Evolutionary conservation across 2,113 vertebrate species (phyloP).

Genomic region (Orientallactaga bullata): DNA sequence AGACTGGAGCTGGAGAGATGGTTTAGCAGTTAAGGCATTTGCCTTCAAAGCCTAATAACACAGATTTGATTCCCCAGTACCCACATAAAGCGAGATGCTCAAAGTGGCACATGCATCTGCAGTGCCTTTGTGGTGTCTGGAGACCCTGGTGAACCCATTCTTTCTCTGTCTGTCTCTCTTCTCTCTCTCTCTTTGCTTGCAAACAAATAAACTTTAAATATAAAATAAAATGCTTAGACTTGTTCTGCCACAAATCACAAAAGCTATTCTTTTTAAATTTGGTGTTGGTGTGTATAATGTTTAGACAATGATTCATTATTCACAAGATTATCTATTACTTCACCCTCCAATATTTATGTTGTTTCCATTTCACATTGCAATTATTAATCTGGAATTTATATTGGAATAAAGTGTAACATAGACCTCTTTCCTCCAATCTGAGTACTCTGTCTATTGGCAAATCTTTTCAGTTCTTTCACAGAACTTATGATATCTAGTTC

Average conservation of each 20-base stretch:
- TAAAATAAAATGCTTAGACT: too few relatives aligned
- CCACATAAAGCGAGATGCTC: too few relatives aligned
- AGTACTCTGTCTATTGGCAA: neutral
- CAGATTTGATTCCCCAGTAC: too few relatives aligned
- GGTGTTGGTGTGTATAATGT: neutral
- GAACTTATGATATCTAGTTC: neutral
- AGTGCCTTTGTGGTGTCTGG: too few relatives aligned
- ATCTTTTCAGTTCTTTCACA: neutral
- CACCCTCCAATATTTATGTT: neutral
- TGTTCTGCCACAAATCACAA: constrained; percentile 32
- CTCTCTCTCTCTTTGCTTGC: too few relatives aligned
- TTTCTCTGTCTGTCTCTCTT: too few relatives aligned
- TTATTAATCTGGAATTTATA: neutral
- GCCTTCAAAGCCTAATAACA: too few relatives aligned
- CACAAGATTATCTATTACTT: neutral
- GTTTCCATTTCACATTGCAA: neutral
- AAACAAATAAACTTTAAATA: too few relatives aligned
- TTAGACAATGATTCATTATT: constrained; percentile 16
- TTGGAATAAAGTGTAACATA: neutral
- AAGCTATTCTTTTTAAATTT: neutral
- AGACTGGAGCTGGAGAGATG: too few relatives aligned
- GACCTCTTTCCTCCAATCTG: neutral
- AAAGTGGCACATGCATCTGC: too few relatives aligned
- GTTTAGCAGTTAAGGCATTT: too few relatives aligned
- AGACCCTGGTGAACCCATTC: too few relatives aligned